A percentile compares a stretch with the other conserved stretches of the same genome.
Conservation (phyloP, 1,140 invertebrate species). For the Chelonus insularis region DNA sequence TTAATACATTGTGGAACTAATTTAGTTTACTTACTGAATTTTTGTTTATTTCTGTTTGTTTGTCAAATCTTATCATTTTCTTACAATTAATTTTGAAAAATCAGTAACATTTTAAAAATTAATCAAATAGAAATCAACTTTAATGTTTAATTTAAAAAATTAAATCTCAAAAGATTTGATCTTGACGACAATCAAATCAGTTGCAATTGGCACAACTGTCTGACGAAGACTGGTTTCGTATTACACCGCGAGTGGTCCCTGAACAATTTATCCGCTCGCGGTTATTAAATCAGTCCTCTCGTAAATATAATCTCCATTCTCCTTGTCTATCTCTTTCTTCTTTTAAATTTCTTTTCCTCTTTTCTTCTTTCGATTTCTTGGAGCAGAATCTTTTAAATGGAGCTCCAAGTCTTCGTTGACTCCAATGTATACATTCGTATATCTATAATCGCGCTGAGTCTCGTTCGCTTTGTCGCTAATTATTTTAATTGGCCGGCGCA, state of each 20-base stretch:
- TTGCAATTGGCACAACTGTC: slow-evolving; percentile 1
- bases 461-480: slow-evolving; percentile 49
- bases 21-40: no score
- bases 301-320: slow-evolving; percentile 13
- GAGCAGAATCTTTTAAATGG: neutral
- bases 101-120: no score
- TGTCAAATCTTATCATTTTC: no score
- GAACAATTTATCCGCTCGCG: neutral
- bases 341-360: neutral
- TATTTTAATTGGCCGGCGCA: slow-evolving; percentile 57
- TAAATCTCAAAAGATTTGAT: neutral
- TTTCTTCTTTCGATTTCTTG: neutral
- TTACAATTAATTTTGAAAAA: no score
- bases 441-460: slow-evolving; percentile 21
- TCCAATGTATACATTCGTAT: slow-evolving; percentile 5
- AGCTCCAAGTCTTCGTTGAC: neutral
- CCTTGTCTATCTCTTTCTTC: neutral
- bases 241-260: neutral
- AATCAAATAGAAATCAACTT: no score
- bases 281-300: slow-evolving; percentile 14
- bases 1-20: no score
- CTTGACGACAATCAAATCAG: neutral
- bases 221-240: neutral
- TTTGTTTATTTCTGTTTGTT: no score
- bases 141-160: no score